Evolutionary conservation across 2,888 invertebrate genomes (phyloP), one percentile per base, ranked within the genome.

Genomic region (Netelia melanura): DNA sequence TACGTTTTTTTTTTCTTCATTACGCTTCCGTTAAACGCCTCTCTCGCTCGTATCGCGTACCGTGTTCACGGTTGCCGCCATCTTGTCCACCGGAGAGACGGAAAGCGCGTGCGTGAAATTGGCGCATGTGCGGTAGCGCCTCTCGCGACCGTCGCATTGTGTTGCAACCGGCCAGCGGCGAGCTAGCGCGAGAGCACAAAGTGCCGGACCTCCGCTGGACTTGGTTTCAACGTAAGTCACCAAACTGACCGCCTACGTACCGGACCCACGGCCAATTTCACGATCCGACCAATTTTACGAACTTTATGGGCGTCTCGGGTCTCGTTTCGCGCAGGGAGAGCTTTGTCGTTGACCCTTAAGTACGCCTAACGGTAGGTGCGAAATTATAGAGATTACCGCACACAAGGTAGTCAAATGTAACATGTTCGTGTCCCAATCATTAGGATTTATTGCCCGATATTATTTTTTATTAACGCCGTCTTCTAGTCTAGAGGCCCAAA

Each of bases 231-330:
- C 70, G 83, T 81, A 85, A 82, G 52, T 67, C 14, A 43, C 74
- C 64, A 85, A 79, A 84, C 83, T 86, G 87, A 88, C 86, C 88
- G 87, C 86, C 88, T 86, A 79, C 80, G 68, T 54, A 79, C 86
- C 61, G 89, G 88, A 88, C 89, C 65, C 77, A 87, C 87, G 23
- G 90, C 89, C 86, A 90, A 91, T 91, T 88, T 86, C 64, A 58
- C 14, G 80, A 91, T 91, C 88, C 56, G 52, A 87, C 89, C 87
- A 90, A 90, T 90, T 90, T 84, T 70, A 23, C 48, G 76, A 38
- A 74, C 52, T 56, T 17, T n/a, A 85, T 85, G 84, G 87, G 84
- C 84, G 83, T 71, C 76, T 67, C 78, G 62, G 70, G 70, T 23
- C 68, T 77, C 68, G 25, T 58, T 71, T 62, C 74, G 17, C 58